A percentile compares a stretch with the other conserved stretches of the same genome.
These are phyloP conservation scores for Drosophila tropicalis DNA, from an alignment of 1,140 invertebrate genomes.

Conservation along the genomic window DNA sequence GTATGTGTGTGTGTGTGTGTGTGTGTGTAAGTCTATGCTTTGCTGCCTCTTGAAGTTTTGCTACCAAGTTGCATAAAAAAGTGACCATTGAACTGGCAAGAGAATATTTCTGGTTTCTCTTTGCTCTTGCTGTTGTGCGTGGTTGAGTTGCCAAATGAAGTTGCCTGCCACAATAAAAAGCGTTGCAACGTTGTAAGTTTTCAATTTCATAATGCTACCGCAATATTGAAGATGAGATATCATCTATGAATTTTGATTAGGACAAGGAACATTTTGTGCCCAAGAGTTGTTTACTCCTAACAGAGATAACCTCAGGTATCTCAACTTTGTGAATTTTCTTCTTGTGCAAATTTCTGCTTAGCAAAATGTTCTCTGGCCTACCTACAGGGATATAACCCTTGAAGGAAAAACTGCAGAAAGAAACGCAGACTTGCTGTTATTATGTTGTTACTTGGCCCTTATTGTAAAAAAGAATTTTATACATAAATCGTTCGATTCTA, in stretches of 20 bases:
- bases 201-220: constrained; percentile 15
- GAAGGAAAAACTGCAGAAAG: no score
- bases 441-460: no score
- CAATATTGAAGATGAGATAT: constrained; percentile 1
- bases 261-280: not conserved
- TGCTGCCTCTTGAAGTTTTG: constrained; percentile 52
- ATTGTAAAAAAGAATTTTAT: no score
- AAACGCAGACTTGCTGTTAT: no score
- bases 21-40: constrained; percentile 15
- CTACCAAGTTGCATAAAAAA: constrained; percentile 64
- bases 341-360: no score
- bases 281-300: not conserved
- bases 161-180: constrained; percentile 35
- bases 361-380: no score
- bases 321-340: no score
- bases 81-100: constrained; percentile 66
- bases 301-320: no score
- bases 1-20: constrained; percentile 14
- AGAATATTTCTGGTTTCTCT: constrained; percentile 49
- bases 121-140: constrained; percentile 35
- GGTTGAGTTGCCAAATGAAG: constrained; percentile 48
- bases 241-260: constrained; percentile 2
- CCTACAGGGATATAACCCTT: no score
- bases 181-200: constrained; percentile 27
- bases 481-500: no score